Evolutionary conservation across 2,797 vertebrate species (phyloP), one percentile per base, ranked within the genome.

Genomic region (Todus mexicanus): DNA sequence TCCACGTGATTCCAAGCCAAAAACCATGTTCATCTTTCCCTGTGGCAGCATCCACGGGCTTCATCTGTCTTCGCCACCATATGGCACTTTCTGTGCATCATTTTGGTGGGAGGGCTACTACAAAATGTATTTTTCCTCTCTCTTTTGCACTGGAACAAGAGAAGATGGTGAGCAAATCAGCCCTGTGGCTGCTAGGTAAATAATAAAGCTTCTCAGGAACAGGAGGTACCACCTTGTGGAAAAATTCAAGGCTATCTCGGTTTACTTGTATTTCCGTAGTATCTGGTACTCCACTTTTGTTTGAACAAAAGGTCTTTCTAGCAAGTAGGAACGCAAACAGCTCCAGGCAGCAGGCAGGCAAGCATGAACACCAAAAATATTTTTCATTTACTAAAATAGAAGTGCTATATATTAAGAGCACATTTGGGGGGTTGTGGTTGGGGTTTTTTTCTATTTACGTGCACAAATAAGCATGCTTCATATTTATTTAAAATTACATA

Each of bases 41-140:
- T 53, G 12, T n/a, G 25, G 33, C 33, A 43, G 7, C 8, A 9
- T 31, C 31, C 42, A 48, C 33, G 45, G 10, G 2, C 15, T 59
- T 61, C 6, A 1, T 31, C n/a, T 1, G 0, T 14, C 10, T 53
- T 61, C n/a, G 53, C 12, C 40, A 71, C 11, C 6, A 12, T 19
- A 7, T 6, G 10, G 31, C 53, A 31, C 25, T 51, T 65, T 21
- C 29, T 65, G 11, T 38, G 45, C 22, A 16, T 60, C 0, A 0
- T 21, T 80, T 45, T 42, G 9, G 16, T 1, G 2, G 25, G n/a
- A 56, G 10, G 10, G 31, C 18, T 50, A 14, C 16, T 38, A 47
- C 35, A 60, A 77, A 76, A 45, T n/a, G n/a, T 33, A 16, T 7
- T 47, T 66, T 61, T 20, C 18, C 7, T 3, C 16, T 84, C 20